Base-by-base conservation (phyloP, 2,113 vertebrate species). In the Antennarius striatus region DNA sequence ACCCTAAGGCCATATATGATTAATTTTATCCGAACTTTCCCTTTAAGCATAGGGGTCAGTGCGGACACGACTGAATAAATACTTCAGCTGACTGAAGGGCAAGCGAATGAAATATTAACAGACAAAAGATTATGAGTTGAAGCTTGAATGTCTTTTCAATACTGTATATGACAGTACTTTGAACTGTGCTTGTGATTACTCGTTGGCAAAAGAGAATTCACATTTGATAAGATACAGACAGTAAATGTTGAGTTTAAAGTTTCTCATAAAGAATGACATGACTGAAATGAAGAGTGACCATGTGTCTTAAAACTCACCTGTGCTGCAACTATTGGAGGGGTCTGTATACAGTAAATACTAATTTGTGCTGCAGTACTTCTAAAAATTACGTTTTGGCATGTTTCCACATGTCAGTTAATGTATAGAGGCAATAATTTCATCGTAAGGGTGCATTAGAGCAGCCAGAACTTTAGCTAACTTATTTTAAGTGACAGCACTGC, bases 91-190 rank as follows among this genome's bases (percentile, higher is more conserved):
- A 63, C 47, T 64, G 46, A 81, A 80, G 78, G 83, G 52, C 74
- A 63, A 43, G 4, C 14, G 73, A 79, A 91, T 88, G 72, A 89
- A 89, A 89, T 45, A 87, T 87, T 89, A 84, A 91, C 89, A 75
- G 68, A 58, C 4, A 48, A 59, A 65, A 56, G 81, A 87, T 66
- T 69, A 77, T 61, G 66, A 67, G 46, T 62, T 76, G 73, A 65
- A 83, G 75, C 10, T n/a, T 42, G 16, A 84, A 82, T 66, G 29
- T 54, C 42, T 67, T 22, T 55, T 71, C 52, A 71, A 58, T 74
- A 82, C 66, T 75, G 51, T 75, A 77, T 73, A 84, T 60, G 75
- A 69, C 54, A 75, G 89, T 67, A 86, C 88, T 88, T 91, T 91
- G 88, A 84, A 85, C 86, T 65, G 57, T 74, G 15, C 55, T 48